Percentiles rank a stretch among this genome's conserved stretches.
These are phyloP conservation scores for Drosophila tanythrix DNA, from an alignment of 2,888 invertebrate species.

Conservation along the genomic window DNA sequence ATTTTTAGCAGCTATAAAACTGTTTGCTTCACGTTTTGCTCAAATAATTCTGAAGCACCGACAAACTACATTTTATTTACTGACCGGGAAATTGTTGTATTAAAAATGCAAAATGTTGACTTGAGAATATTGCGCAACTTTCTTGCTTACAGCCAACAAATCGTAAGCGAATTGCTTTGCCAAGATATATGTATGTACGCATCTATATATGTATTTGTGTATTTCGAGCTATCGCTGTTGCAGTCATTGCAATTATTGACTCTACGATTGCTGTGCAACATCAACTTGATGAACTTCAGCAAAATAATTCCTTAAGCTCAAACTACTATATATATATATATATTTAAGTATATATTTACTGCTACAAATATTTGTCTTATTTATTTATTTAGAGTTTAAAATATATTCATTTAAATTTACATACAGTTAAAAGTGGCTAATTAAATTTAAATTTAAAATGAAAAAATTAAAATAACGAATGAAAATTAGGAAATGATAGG, in stretches of 20 bases:
- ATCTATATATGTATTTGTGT: not conserved
- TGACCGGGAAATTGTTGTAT: constrained; percentile 52
- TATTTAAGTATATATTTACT: not conserved
- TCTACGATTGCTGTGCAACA: not conserved
- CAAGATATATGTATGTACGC: not conserved
- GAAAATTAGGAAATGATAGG: too few relatives aligned
- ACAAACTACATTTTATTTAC: constrained; percentile 37
- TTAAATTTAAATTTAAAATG: too few relatives aligned
- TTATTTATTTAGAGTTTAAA: not conserved
- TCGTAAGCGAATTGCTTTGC: constrained; percentile 3
- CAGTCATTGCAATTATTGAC: not conserved
- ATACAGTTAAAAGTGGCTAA: too few relatives aligned
- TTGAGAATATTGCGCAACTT: constrained; percentile 20
- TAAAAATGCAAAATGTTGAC: constrained; percentile 62
- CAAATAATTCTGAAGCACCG: constrained; percentile 33
- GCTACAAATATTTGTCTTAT: not conserved
- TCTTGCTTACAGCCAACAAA: constrained; percentile 7
- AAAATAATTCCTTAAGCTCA: not conserved
- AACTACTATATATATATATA: not conserved
- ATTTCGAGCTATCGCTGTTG: not conserved
- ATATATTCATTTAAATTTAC: too few relatives aligned
- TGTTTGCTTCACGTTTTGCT: constrained; percentile 27
- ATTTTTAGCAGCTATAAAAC: constrained; percentile 15
- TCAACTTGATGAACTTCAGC: not conserved
- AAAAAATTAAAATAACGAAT: too few relatives aligned